These are phyloP conservation scores for Hoplodrina blanda DNA, from an alignment of 2,888 invertebrate genomes.

Conservation along the genomic window DNA sequence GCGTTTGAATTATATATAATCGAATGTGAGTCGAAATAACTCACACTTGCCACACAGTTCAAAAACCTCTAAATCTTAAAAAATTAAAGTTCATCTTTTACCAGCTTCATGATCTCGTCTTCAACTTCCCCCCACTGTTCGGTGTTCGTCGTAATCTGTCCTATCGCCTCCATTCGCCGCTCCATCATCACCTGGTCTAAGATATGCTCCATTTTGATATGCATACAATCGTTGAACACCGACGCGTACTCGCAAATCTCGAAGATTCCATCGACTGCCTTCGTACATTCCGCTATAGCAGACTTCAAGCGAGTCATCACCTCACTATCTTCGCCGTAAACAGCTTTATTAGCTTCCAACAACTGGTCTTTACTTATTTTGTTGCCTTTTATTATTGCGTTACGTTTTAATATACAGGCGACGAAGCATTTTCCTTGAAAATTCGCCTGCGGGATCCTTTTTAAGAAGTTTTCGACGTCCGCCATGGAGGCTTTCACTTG, in stretches of 20 bases:
- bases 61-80: no score
- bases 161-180: conserved; percentile 83
- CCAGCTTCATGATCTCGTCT: conserved; percentile 81
- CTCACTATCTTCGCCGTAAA: conserved; percentile 84
- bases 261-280: conserved; percentile 78
- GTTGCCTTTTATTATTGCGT: conserved; percentile 80
- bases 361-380: conserved; percentile 77
- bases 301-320: conserved; percentile 76
- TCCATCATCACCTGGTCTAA: conserved; percentile 85
- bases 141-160: conserved; percentile 79
- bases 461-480: conserved; percentile 83
- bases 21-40: no score
- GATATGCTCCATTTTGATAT: conserved; percentile 87
- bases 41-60: no score
- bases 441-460: conserved; percentile 80
- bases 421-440: conserved; percentile 86
- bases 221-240: conserved; percentile 88
- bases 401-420: conserved; percentile 84
- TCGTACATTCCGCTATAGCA: conserved; percentile 79
- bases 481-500: conserved; percentile 82
- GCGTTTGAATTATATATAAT: no score
- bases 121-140: conserved; percentile 84
- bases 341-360: conserved; percentile 78
- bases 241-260: conserved; percentile 87
- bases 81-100: conserved; percentile 77